Percentiles rank a stretch among this genome's conserved stretches.
These are phyloP conservation scores for Nerophis ophidion DNA, from an alignment of 2,113 vertebrate genomes.

Conservation along the genomic window DNA sequence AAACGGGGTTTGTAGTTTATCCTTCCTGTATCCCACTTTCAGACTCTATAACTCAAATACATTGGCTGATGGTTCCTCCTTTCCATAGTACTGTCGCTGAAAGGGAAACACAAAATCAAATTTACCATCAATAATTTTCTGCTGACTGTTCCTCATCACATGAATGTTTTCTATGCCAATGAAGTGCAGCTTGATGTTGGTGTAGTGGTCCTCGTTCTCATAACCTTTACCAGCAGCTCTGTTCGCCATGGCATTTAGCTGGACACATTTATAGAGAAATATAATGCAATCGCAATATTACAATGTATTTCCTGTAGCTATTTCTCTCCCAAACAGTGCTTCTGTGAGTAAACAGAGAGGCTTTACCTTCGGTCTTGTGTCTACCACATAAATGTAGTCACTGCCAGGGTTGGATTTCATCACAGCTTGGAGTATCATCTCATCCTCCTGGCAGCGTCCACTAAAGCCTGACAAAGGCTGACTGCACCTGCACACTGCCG, in stretches of 20 bases:
- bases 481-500: slow-evolving; percentile 91
- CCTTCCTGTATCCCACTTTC: too few species aligned
- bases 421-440: slow-evolving; percentile 91
- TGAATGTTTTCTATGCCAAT: slow-evolving; percentile 98
- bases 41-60: too few species aligned
- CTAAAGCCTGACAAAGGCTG: slow-evolving; percentile 95
- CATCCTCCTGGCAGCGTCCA: slow-evolving; percentile 90
- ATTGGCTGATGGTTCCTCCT: too few species aligned
- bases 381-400: slow-evolving; percentile 90
- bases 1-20: too few species aligned
- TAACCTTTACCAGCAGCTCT: slow-evolving; percentile 94
- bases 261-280: slow-evolving; percentile 35
- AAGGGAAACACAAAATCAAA: not conserved
- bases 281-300: not conserved
- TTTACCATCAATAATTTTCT: slow-evolving; percentile 91
- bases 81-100: too few species aligned
- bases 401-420: slow-evolving; percentile 92
- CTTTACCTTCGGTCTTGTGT: slow-evolving; percentile 89
- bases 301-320: not conserved
- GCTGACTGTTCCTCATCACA: slow-evolving; percentile 95
- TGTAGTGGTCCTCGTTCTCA: slow-evolving; percentile 96
- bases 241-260: slow-evolving; percentile 97
- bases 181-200: slow-evolving; percentile 95
- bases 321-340: not conserved
- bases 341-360: not conserved